Evolutionary conservation across 2,113 vertebrate genomes (phyloP), one percentile per base, ranked within the genome.

Genomic region (Odontophorus gujanensis): DNA sequence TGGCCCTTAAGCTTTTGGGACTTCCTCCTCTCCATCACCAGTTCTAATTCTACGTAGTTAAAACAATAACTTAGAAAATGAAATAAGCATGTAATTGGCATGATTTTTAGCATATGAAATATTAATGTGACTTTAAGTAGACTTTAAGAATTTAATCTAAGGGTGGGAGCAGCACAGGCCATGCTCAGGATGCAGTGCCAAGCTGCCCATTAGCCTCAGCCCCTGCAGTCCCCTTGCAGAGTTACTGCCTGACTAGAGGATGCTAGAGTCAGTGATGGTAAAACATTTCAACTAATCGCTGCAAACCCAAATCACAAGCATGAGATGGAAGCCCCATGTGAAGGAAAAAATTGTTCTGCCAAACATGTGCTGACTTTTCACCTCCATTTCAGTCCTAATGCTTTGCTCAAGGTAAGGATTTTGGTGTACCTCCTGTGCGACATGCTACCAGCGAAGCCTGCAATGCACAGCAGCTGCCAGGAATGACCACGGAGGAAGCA

Each of bases 371-470:
- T 47, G 59, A 66, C 45, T 50, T 14, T 84, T 66, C 92, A 79
- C 79, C 79, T 89, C 74, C 17, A 1, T 5, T 13, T 0, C 0
- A 78, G 80, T 53, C 55, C 34, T 47, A 36, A 45, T 61, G 34
- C 50, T 38, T 32, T 57, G 81, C 87, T 81, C 17, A 8, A 68
- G 57, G 47, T 65, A 38, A 58, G 74, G 67, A 74, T 40, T 57
- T 17, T 43, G 48, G 58, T 8, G 51, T 26, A 16, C 19, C 69
- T 63, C 65, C 51, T 9, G 2, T 0, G 0, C 0, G 0, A 50
- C 51, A 53, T 0, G 0, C 51, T 3, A 2, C 42, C 34, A 62
- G 61, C 3, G 1, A 0, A n/a, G 42, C 16, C 42, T 21, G 40
- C 5, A 71, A 80, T 17, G 57, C 36, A 62, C 43, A 1, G 7